Conservation (phyloP, 2,888 invertebrate genomes). For the Perizoma affinitatum region DNA sequence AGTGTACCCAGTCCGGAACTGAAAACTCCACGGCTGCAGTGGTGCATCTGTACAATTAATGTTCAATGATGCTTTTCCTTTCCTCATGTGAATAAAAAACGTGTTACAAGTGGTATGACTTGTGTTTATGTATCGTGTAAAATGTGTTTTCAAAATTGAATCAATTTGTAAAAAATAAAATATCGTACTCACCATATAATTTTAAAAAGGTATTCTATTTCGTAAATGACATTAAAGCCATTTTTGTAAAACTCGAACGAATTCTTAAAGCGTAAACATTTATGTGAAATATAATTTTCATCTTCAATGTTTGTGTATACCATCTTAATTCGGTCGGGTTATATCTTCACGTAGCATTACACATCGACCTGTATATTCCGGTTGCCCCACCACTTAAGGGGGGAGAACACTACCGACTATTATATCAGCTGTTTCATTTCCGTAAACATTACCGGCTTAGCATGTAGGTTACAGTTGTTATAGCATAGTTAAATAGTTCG, state of each 20-base stretch:
- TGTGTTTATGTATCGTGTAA: constrained; percentile 26
- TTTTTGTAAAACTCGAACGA: too few relatives aligned
- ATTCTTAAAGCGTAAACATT: too few relatives aligned
- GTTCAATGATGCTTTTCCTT: constrained; percentile 34
- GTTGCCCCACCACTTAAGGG: constrained; percentile 30
- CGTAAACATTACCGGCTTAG: constrained; percentile 48
- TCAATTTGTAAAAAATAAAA: constrained; percentile 5
- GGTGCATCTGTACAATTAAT: constrained; percentile 69
- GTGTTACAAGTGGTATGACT: constrained; percentile 58
- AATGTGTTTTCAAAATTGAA: background rate
- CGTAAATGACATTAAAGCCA: too few relatives aligned
- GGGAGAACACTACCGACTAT: constrained; percentile 45
- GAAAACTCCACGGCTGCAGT: constrained; percentile 77
- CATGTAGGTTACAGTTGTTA: constrained; percentile 15
- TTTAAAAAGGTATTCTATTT: too few relatives aligned
- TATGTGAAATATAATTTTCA: too few relatives aligned
- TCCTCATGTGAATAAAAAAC: background rate
- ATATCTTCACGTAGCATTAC: constrained; percentile 33
- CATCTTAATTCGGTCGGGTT: constrained; percentile 39
- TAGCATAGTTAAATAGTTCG: constrained; percentile 10
- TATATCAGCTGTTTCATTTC: constrained; percentile 53
- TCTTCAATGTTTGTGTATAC: too few relatives aligned
- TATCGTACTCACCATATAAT: constrained; percentile 5
- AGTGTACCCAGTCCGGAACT: constrained; percentile 77
- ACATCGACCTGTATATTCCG: constrained; percentile 59